Percentiles rank a stretch among this genome's conserved stretches.
Evolutionary conservation across 2,888 invertebrate species (phyloP).

Genomic region (Formica aserva): DNA sequence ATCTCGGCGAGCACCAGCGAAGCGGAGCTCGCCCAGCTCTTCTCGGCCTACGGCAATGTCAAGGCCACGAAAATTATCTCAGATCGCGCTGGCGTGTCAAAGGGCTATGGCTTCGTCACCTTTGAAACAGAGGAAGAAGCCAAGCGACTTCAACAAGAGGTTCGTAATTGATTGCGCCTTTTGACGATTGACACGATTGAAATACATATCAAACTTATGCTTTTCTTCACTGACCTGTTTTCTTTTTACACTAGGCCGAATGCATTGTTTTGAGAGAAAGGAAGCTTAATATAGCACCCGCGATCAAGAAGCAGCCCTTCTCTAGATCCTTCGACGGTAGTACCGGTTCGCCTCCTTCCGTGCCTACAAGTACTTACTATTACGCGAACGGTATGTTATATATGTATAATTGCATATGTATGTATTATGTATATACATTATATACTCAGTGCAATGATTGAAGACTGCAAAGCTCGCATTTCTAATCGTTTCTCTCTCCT

Average conservation of each 20-base stretch:
- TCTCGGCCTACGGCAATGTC: constrained; percentile 95
- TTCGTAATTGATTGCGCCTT: constrained; percentile 81
- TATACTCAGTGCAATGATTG: neutral
- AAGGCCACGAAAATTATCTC: constrained; percentile 98
- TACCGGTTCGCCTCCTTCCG: constrained; percentile 87
- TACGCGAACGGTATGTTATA: constrained; percentile 86
- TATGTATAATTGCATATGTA: neutral
- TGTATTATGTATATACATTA: neutral
- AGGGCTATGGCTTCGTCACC: constrained; percentile 96
- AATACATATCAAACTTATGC: neutral
- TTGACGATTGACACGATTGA: neutral
- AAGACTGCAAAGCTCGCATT: constrained; percentile 20
- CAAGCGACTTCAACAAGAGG: constrained; percentile 90
- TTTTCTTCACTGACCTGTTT: neutral
- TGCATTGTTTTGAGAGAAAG: constrained; percentile 92
- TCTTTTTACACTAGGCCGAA: constrained; percentile 88
- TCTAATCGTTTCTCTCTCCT: constrained; percentile 23
- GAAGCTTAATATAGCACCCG: constrained; percentile 94
- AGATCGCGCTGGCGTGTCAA: constrained; percentile 97
- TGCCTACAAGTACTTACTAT: constrained; percentile 86
- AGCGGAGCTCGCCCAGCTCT: constrained; percentile 95
- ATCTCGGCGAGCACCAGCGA: constrained; percentile 97
- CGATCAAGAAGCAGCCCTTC: constrained; percentile 92
- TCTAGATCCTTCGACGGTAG: constrained; percentile 87
- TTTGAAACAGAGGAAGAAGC: constrained; percentile 96